Evolutionary conservation across 2,113 vertebrate genomes (phyloP).

Genomic region (Corythornis cristatus): DNA sequence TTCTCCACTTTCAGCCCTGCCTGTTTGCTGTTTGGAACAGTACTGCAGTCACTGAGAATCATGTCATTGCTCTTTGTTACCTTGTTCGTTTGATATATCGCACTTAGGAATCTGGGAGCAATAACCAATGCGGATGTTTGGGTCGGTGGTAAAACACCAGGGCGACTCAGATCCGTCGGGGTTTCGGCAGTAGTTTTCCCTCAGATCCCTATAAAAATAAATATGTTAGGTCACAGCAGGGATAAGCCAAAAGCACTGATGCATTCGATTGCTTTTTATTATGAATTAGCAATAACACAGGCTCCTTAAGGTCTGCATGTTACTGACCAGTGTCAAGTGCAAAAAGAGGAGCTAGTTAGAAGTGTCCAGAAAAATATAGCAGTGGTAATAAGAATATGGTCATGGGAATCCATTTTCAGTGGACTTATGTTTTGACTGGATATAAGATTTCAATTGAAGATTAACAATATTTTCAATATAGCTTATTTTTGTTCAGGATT

Average conservation of each 20-base stretch:
- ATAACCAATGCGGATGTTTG: slow-evolving; percentile 87
- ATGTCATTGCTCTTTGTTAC: slow-evolving; percentile 58
- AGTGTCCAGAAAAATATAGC: background rate
- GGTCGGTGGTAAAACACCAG: slow-evolving; percentile 97
- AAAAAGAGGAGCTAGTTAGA: background rate
- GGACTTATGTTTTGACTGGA: background rate
- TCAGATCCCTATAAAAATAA: slow-evolving; percentile 86
- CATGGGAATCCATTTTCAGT: background rate
- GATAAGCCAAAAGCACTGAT: background rate
- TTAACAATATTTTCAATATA: background rate
- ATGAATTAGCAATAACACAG: background rate
- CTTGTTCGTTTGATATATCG: slow-evolving; percentile 76
- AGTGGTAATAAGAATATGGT: background rate
- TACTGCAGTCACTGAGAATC: background rate
- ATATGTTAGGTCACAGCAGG: slow-evolving; percentile 32
- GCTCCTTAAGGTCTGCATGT: background rate
- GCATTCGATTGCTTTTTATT: slow-evolving; percentile 5
- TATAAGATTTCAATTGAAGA: background rate
- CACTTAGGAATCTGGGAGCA: slow-evolving; percentile 95
- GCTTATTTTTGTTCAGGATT: background rate
- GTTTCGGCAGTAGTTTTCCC: slow-evolving; percentile 97
- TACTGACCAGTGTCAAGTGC: background rate
- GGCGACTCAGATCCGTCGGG: slow-evolving; percentile 94
- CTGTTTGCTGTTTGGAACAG: background rate
- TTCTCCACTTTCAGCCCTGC: background rate